Percentiles rank a stretch among this genome's conserved stretches.
Evolutionary conservation across 2,113 vertebrate genomes (phyloP).

Genomic region (Oncorhynchus nerka): DNA sequence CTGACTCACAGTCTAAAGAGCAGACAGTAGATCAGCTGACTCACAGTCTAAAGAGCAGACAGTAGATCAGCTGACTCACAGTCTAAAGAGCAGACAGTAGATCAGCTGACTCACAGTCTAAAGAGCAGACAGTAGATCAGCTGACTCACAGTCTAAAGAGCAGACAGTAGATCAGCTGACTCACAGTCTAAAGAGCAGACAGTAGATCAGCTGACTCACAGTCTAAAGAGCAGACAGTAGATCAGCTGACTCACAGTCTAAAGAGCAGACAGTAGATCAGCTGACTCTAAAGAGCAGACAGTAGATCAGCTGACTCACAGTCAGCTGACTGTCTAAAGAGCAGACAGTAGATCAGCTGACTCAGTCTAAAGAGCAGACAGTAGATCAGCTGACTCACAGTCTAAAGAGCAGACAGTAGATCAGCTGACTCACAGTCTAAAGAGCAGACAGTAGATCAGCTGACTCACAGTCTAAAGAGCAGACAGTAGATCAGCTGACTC

Average conservation of each 20-base stretch:
- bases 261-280: neutral
- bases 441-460: neutral
- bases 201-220: constrained; percentile 64
- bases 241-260: constrained; percentile 71
- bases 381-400: constrained; percentile 65
- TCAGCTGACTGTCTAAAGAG: too few species aligned
- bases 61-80: constrained; percentile 64
- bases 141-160: constrained; percentile 74
- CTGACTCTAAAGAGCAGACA: constrained; percentile 54
- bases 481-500: constrained; percentile 47
- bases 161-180: constrained; percentile 29
- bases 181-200: constrained; percentile 69
- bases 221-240: constrained; percentile 34
- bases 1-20: constrained; percentile 74
- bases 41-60: constrained; percentile 69
- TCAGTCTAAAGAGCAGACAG: constrained; percentile 57
- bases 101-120: constrained; percentile 71
- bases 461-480: constrained; percentile 74
- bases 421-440: constrained; percentile 73
- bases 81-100: constrained; percentile 34
- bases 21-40: constrained; percentile 29
- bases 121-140: neutral
- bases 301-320: constrained; percentile 65
- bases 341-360: constrained; percentile 29
- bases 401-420: constrained; percentile 21